Percentiles rank a stretch among this genome's conserved stretches.
Conservation (phyloP, 2,888 invertebrate species). For the Sesia bembeciformis region DNA sequence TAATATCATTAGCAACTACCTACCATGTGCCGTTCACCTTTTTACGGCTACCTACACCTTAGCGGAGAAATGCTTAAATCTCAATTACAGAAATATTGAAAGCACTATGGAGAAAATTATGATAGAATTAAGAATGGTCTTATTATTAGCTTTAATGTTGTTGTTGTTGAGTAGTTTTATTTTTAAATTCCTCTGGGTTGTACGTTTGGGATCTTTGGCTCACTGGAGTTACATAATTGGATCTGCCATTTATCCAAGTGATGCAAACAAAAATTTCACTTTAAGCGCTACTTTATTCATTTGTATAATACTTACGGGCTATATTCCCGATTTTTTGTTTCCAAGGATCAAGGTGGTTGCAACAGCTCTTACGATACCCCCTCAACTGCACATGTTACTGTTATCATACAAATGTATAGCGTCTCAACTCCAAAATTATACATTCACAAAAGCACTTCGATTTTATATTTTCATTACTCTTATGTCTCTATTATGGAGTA, state of each 20-base stretch:
- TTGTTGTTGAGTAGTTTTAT: background rate
- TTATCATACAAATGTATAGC: conserved; percentile 26
- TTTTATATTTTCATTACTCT: conserved; percentile 29
- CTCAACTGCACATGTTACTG: conserved; percentile 42
- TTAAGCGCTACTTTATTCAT: conserved; percentile 25
- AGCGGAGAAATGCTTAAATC: too few species aligned
- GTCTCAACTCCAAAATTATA: conserved; percentile 18
- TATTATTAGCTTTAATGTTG: background rate
- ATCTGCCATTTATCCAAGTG: conserved; percentile 23
- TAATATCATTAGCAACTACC: too few species aligned
- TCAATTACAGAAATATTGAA: too few species aligned
- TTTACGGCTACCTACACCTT: too few species aligned
- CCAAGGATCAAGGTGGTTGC: conserved; percentile 30
- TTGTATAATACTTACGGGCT: conserved; percentile 25
- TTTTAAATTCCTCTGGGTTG: background rate
- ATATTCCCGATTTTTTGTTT: conserved; percentile 28
- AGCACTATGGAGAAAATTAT: background rate
- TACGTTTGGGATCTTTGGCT: conserved; percentile 5
- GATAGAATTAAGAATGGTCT: background rate
- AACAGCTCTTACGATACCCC: conserved; percentile 35
- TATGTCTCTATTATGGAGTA: conserved; percentile 32
- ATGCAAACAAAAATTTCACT: conserved; percentile 16
- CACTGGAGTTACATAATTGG: conserved; percentile 20
- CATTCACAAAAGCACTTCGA: conserved; percentile 23
- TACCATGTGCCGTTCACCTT: too few species aligned